Evolutionary conservation across 2,797 vertebrate genomes (phyloP), one percentile per base, ranked within the genome.

Genomic region (Hypotaenidia philippensis): DNA sequence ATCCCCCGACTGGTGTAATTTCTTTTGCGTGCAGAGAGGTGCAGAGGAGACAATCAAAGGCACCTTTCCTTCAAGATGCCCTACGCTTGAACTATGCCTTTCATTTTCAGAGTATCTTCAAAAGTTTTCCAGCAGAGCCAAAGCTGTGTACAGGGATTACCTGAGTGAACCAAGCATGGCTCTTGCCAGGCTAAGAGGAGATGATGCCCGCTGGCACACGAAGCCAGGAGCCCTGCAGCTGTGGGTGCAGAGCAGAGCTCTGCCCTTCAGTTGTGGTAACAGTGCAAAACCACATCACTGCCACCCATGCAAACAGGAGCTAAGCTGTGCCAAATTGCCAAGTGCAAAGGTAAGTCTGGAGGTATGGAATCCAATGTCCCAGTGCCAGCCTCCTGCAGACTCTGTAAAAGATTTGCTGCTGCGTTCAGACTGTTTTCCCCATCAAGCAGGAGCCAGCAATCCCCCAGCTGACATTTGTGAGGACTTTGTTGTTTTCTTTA

Each of bases 401-500:
- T 68, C 53, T 45, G 40, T 5, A 31, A 10, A 44, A 76, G 61
- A 72, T 72, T 55, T 63, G 64, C 50, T 66, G 2, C 70, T 22
- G 66, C 36, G 22, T 61, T 93, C 83, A 56, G 44, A 45, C 36
- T 66, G 1, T 36, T 81, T 61, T 26, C 74, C 72, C 45, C 52
- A 57, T 22, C 12, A 75, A 65, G 53, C 0, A 6, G 10, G 36
- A 94, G 90, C 27, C 87, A 82, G 66, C 84, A 66, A 61, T 31
- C 70, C 61, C 85, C 61, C 66, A 16, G 75, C 80, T 91, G 91
- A 82, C 88, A 87, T 88, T 91, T 90, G 41, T 20, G 72, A 95
- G 64, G 44, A 64, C 63, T 90, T 70, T 66, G 41, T 50, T 36
- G 21, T 89, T 85, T 84, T 53, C 93, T 75, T 79, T 60, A 13